Evolutionary conservation across 2,888 invertebrate genomes (phyloP), one percentile per base, ranked within the genome.

Genomic region (Patella pellucida): DNA sequence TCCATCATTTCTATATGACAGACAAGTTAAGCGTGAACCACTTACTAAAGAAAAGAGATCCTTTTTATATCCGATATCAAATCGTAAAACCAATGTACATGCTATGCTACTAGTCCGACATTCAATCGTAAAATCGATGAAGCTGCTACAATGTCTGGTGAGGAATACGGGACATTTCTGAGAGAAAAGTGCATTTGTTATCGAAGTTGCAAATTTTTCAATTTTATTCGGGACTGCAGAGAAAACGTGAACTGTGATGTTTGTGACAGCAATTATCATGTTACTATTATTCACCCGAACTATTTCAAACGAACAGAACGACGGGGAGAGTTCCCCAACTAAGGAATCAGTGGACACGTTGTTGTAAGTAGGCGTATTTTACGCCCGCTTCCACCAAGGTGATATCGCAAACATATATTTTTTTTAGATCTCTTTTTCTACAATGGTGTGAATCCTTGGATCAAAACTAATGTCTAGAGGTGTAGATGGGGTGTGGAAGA

Each of bases 191-290:
- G 19, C 23, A n/a, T 81, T 1, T 81, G 81, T 67, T 80, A 78
- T 16, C 54, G 71, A 5, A 78, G 81, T 74, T 77, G 70, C 41
- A 56, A 54, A 16, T 69, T 76, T 19, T 54, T 15, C 1, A 80
- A 81, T 69, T 3, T 51, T 15, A 68, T 68, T 0, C 68, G 62
- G 14, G 52, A 69, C 14, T 82, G 80, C 69, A 62, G 69, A 14
- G 74, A 41, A 15, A 67, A 54, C 0, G 52, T 79, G 7, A 69
- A 76, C 23, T 81, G 82, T 69, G 50, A 68, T 23, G 72, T 72
- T n/a, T 80, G 82, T 72, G 62, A 68, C 5, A 82, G 77, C 69
- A 52, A 51, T 0, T 23, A 27, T 14, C 80, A 82, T 54, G 50
- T 68, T 7, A 76, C 80, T 19, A 72, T 77, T 19, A 52, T 79